Evolutionary conservation across 2,888 invertebrate species (phyloP), one percentile per base, ranked within the genome.

Genomic region (Carcina quercana): DNA sequence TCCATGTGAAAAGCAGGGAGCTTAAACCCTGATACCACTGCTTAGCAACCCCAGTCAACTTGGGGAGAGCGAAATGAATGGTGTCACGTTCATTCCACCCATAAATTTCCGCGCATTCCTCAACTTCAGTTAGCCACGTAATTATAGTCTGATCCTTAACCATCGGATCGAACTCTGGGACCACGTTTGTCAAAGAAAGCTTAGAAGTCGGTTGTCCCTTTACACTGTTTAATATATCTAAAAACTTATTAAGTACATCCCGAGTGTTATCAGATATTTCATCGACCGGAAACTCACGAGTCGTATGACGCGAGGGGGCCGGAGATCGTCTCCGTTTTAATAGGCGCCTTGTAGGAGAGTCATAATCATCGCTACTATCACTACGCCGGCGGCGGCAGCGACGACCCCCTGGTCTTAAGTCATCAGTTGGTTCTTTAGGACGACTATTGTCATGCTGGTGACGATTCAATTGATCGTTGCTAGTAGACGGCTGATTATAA

Each of bases 11-110:
- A 7, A 25, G 7, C 7, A 45, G 12, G 5, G 35, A 25, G 5
- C 38, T 35, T 11, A 45, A 15, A 5, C 39, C 31, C 19, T 42
- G 44, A 22, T 45, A 44, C 44, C 47, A 47, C 0, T 27, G 5
- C 10, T 36, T 44, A 2, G 47, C 44, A 2, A 37, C 2, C 1
- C 45, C 42, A 6, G 21, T n/a, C n/a, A 42, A 20, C 21, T 42
- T 42, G 4, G 38, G 42, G 8, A 38, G 4, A 7, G 34, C 15
- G n/a, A 30, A 36, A 30, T 42, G 30, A n/a, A 42, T 33, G 3
- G 26, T 36, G 24, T 42, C 34, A 2, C 30, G 19, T 12, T 36
- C 36, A n/a, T 29, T 21, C 36, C 36, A 36, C 1, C 22, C n/a
- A 13, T 37, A 28, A 24, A 42, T 35, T 5, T 28, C 15, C 3